Base-by-base conservation (phyloP, 2,797 vertebrate species). In the Amblyraja radiata region DNA sequence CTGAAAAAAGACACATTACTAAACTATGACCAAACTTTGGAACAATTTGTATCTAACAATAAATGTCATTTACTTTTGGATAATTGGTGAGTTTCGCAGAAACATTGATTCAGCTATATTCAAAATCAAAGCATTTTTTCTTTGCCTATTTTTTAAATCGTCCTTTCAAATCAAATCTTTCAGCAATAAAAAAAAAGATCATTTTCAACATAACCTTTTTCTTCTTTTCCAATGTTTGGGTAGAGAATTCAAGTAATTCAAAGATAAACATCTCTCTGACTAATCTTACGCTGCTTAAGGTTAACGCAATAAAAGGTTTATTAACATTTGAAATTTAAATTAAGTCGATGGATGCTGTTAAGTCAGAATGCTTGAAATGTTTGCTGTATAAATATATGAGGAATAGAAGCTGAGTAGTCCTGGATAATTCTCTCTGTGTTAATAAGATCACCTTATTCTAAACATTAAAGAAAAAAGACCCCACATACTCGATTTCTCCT, bases 261-360 rank as follows among this genome's bases (percentile, higher is more conserved):
- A 58, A 25, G 81, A 84, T 84, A 84, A 84, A 84, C 23, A 58
- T 58, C 58, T 83, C 80, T 83, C 81, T 28, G 28, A 84, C 21
- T 28, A 84, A 84, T 10, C 6, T 28, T 10, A 84, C 28, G 81
- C 23, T 84, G 9, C 81, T 25, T 84, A 11, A 25, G 46, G 10
- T 11, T 11, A 84, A 23, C 2, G 58, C 18, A 13, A 10, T 54
- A 83, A 0, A 83, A 0, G 58, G 11, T 23, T 13, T 3, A n/a
- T 58, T 61, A 58, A 21, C 28, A 28, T n/a, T 83, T 83, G 46
- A 84, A 11, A 10, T 28, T 84, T 61, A 58, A 54, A 9, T 83
- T 8, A 84, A 84, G 25, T n/a, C 81, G 36, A 54, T 54, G 0
- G 23, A 28, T 84, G 46, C 46, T 54, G 28, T 28, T 46, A 58